Percentiles rank a stretch among this genome's conserved stretches.
phyloP scores from a whole-genome alignment of 2,113 vertebrate genomes.

The Microcebus lehilahytsara region DNA sequence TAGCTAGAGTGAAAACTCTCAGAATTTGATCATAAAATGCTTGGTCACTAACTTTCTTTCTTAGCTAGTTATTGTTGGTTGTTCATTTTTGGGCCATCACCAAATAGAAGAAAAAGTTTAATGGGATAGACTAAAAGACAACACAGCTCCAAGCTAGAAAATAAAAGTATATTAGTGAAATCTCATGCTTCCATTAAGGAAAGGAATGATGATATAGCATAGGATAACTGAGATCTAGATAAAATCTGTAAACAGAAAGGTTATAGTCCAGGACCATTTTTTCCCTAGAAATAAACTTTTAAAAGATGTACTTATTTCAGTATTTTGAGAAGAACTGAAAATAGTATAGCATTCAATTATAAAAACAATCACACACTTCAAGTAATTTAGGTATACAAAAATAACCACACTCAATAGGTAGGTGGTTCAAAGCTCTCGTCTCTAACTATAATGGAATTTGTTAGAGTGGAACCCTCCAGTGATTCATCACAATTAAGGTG shows the following conservation, averaged over 20 bases:
- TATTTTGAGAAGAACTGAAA: constrained; percentile 40
- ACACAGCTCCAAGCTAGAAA: constrained; percentile 22
- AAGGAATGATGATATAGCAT: not conserved
- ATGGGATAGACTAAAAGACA: not conserved
- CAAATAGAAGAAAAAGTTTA: not conserved
- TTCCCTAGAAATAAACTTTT: not conserved
- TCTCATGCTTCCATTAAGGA: not conserved
- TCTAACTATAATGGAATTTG: not conserved
- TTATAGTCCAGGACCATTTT: not conserved
- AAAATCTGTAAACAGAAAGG: constrained; percentile 8
- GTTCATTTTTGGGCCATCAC: not conserved
- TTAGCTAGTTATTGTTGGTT: not conserved
- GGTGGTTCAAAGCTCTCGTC: not conserved
- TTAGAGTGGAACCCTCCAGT: not conserved
- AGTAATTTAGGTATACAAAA: constrained; percentile 38
- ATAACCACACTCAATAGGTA: not conserved
- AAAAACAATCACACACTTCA: constrained; percentile 25
- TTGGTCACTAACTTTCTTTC: not conserved
- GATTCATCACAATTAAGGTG: constrained; percentile 14
- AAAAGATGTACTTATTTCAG: not conserved
- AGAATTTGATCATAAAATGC: constrained; percentile 12
- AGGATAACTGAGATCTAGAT: not conserved
- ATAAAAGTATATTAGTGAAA: not conserved
- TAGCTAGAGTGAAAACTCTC: not conserved
- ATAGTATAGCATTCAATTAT: constrained; percentile 18